These are phyloP conservation scores for Anguilla rostrata DNA, from an alignment of 2,113 vertebrate species.

Conservation along the genomic window DNA sequence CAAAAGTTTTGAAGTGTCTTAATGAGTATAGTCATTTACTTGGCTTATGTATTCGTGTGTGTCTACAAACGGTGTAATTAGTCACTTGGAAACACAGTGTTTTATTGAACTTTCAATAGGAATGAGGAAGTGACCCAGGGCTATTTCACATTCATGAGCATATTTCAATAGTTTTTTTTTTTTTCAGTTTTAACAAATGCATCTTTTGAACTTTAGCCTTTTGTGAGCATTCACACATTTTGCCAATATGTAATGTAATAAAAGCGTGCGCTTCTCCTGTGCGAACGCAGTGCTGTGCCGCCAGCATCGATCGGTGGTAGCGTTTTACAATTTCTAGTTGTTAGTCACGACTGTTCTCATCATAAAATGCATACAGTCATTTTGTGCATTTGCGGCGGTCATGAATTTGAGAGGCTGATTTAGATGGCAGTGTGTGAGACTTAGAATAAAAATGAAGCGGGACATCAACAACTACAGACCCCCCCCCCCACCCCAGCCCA, in stretches of 20 bases:
- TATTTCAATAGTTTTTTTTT: background rate
- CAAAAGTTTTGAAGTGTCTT: conserved; percentile 10
- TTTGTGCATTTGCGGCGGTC: background rate
- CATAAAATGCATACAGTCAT: background rate
- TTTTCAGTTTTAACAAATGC: background rate
- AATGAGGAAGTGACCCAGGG: background rate
- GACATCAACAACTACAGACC: background rate
- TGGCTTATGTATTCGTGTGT: background rate
- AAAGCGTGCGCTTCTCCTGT: background rate
- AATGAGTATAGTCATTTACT: background rate
- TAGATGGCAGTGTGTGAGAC: background rate
- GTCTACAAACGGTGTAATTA: background rate
- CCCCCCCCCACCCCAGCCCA: too few species aligned
- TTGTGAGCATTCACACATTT: too few species aligned
- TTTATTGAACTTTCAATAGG: background rate
- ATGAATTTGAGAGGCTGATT: background rate
- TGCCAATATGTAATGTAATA: background rate
- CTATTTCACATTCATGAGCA: background rate
- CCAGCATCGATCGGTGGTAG: background rate
- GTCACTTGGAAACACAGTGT: background rate
- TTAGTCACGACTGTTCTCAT: background rate
- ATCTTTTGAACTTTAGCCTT: background rate
- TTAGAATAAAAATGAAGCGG: background rate
- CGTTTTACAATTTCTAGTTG: background rate
- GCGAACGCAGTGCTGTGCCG: background rate